A percentile compares a stretch with the other conserved stretches of the same genome.
These are phyloP conservation scores for Aporophyla lueneburgensis DNA, from an alignment of 2,888 invertebrate genomes.

Conservation along the genomic window DNA sequence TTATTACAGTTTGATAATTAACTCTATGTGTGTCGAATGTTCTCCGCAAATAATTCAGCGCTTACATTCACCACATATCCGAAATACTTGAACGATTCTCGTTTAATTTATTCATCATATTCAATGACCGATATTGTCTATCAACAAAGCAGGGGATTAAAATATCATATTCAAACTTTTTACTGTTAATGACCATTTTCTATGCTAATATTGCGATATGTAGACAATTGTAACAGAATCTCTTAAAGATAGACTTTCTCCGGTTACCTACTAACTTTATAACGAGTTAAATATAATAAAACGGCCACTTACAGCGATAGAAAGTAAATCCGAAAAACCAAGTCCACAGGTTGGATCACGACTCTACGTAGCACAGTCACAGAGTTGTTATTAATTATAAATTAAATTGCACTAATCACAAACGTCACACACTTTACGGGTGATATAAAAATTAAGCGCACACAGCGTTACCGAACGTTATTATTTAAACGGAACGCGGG, in stretches of 20 bases:
- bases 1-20: conserved; percentile 62
- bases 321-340: conserved; percentile 89
- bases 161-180: conserved; percentile 46
- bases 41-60: conserved; percentile 36
- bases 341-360: conserved; percentile 85
- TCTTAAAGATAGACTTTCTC: conserved; percentile 80
- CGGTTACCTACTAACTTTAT: conserved; percentile 73
- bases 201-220: conserved; percentile 60
- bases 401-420: conserved; percentile 72
- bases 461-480: conserved; percentile 81
- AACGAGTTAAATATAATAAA: conserved; percentile 84
- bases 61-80: conserved; percentile 37
- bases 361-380: conserved; percentile 83
- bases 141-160: conserved; percentile 49
- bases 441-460: conserved; percentile 73
- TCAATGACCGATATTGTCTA: conserved; percentile 63
- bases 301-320: conserved; percentile 89
- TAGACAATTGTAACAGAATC: conserved; percentile 67
- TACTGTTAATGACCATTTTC: conserved; percentile 63
- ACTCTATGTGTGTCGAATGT: conserved; percentile 46
- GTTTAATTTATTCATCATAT: conserved; percentile 64
- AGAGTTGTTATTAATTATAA: conserved; percentile 76
- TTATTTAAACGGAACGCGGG: conserved; percentile 83
- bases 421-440: conserved; percentile 73
- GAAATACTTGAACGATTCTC: conserved; percentile 41